A percentile compares a stretch with the other conserved stretches of the same genome.
phyloP scores from a whole-genome alignment of 2,888 invertebrate genomes.

The Sceliomorpha sp. region DNA sequence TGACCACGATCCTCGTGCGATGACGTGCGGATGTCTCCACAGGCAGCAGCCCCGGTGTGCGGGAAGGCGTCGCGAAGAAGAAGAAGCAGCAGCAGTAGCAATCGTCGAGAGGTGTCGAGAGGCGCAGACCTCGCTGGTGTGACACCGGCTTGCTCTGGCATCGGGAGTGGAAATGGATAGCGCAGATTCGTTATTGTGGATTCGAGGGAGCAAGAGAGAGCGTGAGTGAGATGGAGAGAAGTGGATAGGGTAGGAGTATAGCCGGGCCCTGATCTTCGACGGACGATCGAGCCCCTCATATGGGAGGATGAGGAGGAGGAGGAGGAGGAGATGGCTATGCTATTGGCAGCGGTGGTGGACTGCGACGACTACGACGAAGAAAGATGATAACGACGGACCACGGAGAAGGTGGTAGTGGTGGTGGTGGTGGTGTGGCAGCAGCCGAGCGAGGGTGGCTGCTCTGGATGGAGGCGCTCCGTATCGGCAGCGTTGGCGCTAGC shows the following conservation, averaged over 20 bases:
- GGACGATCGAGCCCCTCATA: neutral
- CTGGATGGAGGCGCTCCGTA: slow-evolving; percentile 41
- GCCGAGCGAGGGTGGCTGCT: slow-evolving; percentile 32
- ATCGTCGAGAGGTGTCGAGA: too few relatives aligned
- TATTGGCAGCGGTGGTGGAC: neutral
- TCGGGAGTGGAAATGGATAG: slow-evolving; percentile 40
- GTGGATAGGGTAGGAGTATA: slow-evolving; percentile 2
- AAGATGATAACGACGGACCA: slow-evolving; percentile 16
- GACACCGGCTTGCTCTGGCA: neutral
- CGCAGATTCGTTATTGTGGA: slow-evolving; percentile 34
- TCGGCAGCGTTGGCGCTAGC: slow-evolving; percentile 47
- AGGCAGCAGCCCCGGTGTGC: too few relatives aligned
- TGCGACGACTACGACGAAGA: slow-evolving; percentile 24
- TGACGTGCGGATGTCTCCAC: too few relatives aligned
- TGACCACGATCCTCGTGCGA: too few relatives aligned
- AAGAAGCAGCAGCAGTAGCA: too few relatives aligned
- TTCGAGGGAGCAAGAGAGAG: slow-evolving; percentile 4
- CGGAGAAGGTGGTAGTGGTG: slow-evolving; percentile 5
- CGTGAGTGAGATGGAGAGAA: slow-evolving; percentile 6
- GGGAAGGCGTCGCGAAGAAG: too few relatives aligned
- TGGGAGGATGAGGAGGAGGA: neutral
- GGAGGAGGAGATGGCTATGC: neutral
- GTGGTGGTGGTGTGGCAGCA: too few relatives aligned
- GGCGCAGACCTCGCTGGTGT: too few relatives aligned
- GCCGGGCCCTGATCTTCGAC: slow-evolving; percentile 4